These are phyloP conservation scores for Caranx melampygus DNA, from an alignment of 2,113 vertebrate species.

Conservation along the genomic window DNA sequence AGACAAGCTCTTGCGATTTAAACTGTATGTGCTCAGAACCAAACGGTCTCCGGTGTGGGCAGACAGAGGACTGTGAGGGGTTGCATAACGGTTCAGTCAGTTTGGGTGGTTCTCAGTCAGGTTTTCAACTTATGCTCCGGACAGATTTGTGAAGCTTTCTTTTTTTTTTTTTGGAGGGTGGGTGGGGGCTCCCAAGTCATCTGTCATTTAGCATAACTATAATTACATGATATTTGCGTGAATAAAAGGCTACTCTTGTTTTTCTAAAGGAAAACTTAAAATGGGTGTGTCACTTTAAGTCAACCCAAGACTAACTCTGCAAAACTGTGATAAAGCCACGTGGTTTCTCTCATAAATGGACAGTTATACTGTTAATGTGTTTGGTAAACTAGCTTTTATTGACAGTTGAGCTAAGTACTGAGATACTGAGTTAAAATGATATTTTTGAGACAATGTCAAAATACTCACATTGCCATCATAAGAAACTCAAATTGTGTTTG, in stretches of 20 bases:
- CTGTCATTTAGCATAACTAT: neutral
- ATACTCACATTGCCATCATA: too few relatives aligned
- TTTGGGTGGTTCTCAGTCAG: slow-evolving; percentile 22
- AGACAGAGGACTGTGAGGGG: neutral
- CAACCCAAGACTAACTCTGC: neutral
- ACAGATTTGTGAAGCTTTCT: neutral
- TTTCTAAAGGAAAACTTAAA: too few relatives aligned
- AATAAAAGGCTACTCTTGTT: neutral
- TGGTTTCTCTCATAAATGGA: neutral
- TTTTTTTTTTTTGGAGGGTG: neutral
- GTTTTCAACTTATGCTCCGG: slow-evolving; percentile 13
- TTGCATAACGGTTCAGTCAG: slow-evolving; percentile 50
- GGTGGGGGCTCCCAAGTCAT: neutral
- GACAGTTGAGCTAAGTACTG: neutral
- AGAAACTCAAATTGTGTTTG: neutral
- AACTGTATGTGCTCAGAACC: neutral
- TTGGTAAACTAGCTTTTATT: neutral
- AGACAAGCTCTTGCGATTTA: slow-evolving; percentile 4
- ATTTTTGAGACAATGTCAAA: too few relatives aligned
- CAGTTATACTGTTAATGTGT: neutral
- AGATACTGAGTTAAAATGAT: neutral
- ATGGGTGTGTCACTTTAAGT: slow-evolving; percentile 47
- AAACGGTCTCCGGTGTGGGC: slow-evolving; percentile 10
- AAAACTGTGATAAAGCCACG: neutral
- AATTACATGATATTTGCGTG: neutral